Percentiles rank a stretch among this genome's conserved stretches.
These are phyloP conservation scores for Archocentrus centrarchus DNA, from an alignment of 2,113 vertebrate genomes.

Conservation along the genomic window DNA sequence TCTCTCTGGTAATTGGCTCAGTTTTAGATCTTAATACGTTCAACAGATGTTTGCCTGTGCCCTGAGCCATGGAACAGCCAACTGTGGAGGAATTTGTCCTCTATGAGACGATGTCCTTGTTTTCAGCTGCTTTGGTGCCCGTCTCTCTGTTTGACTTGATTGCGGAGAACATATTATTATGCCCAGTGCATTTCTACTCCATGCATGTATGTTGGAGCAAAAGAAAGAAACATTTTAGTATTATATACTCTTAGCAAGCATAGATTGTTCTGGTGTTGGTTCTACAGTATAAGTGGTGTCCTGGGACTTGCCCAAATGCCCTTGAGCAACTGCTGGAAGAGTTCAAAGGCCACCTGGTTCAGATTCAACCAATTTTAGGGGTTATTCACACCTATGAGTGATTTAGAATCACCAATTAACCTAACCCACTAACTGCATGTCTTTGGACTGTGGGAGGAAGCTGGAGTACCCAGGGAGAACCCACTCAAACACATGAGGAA, in stretches of 20 bases:
- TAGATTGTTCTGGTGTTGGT: neutral
- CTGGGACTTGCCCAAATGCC: neutral
- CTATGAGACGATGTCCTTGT: slow-evolving; percentile 49
- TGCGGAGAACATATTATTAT: slow-evolving; percentile 14
- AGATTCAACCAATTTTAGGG: neutral
- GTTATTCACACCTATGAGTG: neutral
- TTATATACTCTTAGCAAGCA: neutral
- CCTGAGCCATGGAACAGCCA: slow-evolving; percentile 53
- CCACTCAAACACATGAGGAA: too few relatives aligned
- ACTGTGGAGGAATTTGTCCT: slow-evolving; percentile 65
- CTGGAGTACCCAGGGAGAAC: too few relatives aligned
- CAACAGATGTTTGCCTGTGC: slow-evolving; percentile 74
- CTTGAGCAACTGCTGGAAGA: neutral
- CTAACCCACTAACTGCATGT: too few relatives aligned
- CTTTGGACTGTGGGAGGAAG: too few relatives aligned
- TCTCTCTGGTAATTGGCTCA: slow-evolving; percentile 69
- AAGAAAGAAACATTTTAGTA: neutral
- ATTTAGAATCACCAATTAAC: too few relatives aligned
- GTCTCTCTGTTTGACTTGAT: slow-evolving; percentile 33
- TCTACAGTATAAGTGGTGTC: neutral
- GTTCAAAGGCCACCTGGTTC: neutral
- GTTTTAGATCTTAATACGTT: slow-evolving; percentile 67
- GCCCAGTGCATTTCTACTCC: slow-evolving; percentile 8
- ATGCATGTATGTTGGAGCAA: neutral
- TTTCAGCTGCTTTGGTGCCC: slow-evolving; percentile 31